Evolutionary conservation across 2,888 invertebrate species (phyloP), one percentile per base, ranked within the genome.

Genomic region (Pyralis farinalis): DNA sequence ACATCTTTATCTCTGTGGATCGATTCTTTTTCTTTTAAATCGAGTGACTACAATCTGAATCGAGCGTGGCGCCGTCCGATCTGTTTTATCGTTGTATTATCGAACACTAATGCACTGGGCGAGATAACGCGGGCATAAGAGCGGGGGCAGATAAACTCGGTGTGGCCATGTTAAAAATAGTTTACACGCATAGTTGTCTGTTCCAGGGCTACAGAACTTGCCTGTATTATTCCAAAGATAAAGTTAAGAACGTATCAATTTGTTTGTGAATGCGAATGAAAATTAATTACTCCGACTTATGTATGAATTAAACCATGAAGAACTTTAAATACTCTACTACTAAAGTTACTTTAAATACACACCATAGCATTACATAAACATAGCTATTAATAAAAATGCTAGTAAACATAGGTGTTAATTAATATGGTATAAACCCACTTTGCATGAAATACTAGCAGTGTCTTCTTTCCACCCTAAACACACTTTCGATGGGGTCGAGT

Each of bases 111-210:
- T 88, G 87, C 87, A 88, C 83, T 74, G 82, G 62, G 58, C 62
- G 65, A 74, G 87, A 88, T 87, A 88, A 78, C 65, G 51, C 64
- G 61, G 72, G 68, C 82, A 83, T 83, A 83, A 86, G 84, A 84
- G 85, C 83, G 71, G 85, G 78, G 72, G 84, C 85, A 79, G 87
- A 88, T 87, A 86, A 78, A 76, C 78, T 67, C 84, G 63, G 84
- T 86, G 87, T 87, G 86, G 85, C 71, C 86, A 82, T 86, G 87
- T 86, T 86, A 82, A 83, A 86, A 86, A 87, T 86, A 85, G 84
- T 86, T 80, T 83, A 86, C 84, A 84, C 74, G 82, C 78, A 84
- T 86, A 85, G 80, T 77, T 73, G 69, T 73, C 69, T 62, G 66
- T 50, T 61, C 58, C 59, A 62, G 72, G 68, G 63, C 59, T 67